Evolutionary conservation across 2,113 vertebrate species (phyloP).

Genomic region (Apeltes quadracus): DNA sequence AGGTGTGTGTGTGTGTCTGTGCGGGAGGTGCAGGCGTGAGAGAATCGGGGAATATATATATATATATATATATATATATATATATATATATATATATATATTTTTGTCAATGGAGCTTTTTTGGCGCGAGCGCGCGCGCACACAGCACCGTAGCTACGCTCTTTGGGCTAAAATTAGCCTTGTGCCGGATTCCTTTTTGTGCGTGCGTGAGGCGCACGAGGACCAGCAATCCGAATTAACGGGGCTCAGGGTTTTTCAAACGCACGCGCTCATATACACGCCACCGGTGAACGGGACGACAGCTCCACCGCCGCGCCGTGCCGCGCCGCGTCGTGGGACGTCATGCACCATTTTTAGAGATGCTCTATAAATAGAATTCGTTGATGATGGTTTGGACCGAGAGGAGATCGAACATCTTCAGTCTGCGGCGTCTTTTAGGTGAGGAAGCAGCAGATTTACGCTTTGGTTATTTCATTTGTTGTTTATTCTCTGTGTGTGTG

Average conservation of each 20-base stretch:
- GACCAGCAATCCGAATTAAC: conserved; percentile 30
- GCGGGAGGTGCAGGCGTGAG: conserved; percentile 11
- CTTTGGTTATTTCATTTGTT: background rate
- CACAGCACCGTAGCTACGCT: conserved; percentile 16
- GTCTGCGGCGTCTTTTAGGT: conserved; percentile 31
- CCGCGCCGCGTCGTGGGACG: conserved; percentile 57
- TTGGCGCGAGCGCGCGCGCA: conserved; percentile 26
- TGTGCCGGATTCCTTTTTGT: conserved; percentile 16
- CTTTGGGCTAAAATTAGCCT: conserved; percentile 69
- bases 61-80: conserved; percentile 39
- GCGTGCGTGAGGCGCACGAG: conserved; percentile 8
- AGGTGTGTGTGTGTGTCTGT: conserved; percentile 10
- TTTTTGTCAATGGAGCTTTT: conserved; percentile 78
- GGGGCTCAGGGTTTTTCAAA: background rate
- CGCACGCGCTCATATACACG: conserved; percentile 35
- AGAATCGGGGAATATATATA: conserved; percentile 1
- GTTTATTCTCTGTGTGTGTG: background rate
- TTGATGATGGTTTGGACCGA: conserved; percentile 49
- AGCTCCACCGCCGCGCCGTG: conserved; percentile 25
- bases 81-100: conserved; percentile 34
- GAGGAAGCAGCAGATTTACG: background rate
- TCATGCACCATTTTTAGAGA: conserved; percentile 78
- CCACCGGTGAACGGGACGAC: conserved; percentile 57
- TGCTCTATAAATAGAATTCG: conserved; percentile 73
- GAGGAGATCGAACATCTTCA: background rate